Evolutionary conservation across 2,113 vertebrate species (phyloP).

Genomic region (Urocitellus parryii): DNA sequence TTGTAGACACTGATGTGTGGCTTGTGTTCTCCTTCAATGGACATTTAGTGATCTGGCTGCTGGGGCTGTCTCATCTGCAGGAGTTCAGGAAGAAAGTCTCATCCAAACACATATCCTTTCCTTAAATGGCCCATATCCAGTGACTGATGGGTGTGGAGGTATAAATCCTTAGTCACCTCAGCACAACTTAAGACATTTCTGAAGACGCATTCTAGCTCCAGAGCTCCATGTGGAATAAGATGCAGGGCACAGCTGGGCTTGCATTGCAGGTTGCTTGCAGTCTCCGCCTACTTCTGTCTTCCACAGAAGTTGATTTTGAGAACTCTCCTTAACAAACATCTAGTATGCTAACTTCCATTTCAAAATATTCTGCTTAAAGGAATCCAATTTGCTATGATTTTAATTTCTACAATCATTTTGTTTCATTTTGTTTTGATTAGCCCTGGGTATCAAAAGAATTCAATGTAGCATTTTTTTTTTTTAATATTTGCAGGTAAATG

Average conservation of each 20-base stretch:
- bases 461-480: neutral
- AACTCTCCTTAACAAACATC: neutral
- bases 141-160: neutral
- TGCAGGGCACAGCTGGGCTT: neutral
- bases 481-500: too few species aligned
- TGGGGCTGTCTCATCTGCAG: neutral
- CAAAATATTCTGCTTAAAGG: neutral
- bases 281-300: neutral
- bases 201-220: neutral
- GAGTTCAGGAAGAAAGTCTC: neutral
- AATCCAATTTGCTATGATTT: neutral
- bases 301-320: neutral
- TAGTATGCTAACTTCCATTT: neutral
- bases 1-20: accelerated
- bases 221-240: neutral
- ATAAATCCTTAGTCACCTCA: neutral
- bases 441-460: neutral
- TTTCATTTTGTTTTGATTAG: neutral
- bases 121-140: neutral
- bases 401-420: neutral
- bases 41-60: neutral
- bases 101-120: neutral
- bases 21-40: neutral
- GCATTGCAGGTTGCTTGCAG: neutral
- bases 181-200: neutral